Evolutionary conservation across 2,888 invertebrate species (phyloP).

Genomic region (Nipponacmea schrenckii): DNA sequence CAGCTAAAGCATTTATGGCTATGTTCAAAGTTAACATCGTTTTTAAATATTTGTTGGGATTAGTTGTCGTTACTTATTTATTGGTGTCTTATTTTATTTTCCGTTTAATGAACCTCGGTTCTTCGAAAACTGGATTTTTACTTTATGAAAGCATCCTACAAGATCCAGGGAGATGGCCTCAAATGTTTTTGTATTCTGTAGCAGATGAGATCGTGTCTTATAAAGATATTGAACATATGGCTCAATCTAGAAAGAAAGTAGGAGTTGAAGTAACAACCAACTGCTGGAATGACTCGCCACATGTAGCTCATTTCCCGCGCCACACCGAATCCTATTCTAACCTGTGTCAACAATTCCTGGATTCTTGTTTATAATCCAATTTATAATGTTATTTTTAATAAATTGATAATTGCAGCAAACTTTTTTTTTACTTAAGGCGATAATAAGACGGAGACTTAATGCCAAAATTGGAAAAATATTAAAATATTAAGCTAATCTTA

Average conservation of each 20-base stretch:
- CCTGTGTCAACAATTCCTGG: slow-evolving; percentile 50
- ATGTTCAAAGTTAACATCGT: slow-evolving; percentile 40
- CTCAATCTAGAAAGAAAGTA: slow-evolving; percentile 70
- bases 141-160: slow-evolving; percentile 64
- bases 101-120: slow-evolving; percentile 21
- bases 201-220: slow-evolving; percentile 77
- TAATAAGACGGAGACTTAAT: too few relatives aligned
- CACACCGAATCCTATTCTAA: slow-evolving; percentile 70
- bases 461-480: too few relatives aligned
- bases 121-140: slow-evolving; percentile 33
- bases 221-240: slow-evolving; percentile 78
- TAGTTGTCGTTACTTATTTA: slow-evolving; percentile 66
- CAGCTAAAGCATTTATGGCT: slow-evolving; percentile 46
- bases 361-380: slow-evolving; percentile 26
- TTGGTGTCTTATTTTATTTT: slow-evolving; percentile 31
- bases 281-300: slow-evolving; percentile 79
- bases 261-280: slow-evolving; percentile 75
- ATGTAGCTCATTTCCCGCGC: slow-evolving; percentile 78
- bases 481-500: too few relatives aligned
- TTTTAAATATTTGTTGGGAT: slow-evolving; percentile 61
- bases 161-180: slow-evolving; percentile 75
- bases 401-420: too few relatives aligned
- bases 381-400: background rate
- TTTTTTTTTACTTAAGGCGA: too few relatives aligned
- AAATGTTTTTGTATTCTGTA: slow-evolving; percentile 80